phyloP scores from a whole-genome alignment of 2,797 vertebrate species.

The Melanotaenia nigrans region DNA sequence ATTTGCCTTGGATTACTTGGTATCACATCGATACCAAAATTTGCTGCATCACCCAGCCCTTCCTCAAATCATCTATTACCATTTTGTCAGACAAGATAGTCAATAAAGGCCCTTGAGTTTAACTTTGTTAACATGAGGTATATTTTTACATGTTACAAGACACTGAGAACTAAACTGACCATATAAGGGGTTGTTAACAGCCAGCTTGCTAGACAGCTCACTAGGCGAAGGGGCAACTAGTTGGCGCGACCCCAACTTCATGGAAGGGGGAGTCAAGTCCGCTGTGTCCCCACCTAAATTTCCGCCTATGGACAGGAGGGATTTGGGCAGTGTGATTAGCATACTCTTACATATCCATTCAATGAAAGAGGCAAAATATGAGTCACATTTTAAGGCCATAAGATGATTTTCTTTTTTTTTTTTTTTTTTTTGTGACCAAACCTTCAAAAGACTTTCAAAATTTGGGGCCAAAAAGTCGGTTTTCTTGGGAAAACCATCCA shows the following conservation, averaged over 20 bases:
- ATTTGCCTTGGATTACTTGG: no score
- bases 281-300: no score
- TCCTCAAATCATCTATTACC: neutral
- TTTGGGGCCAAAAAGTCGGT: no score
- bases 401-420: no score
- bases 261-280: no score
- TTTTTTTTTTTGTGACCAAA: neutral
- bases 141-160: neutral
- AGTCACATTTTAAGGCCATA: neutral
- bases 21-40: no score
- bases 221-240: no score
- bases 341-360: neutral
- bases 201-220: neutral
- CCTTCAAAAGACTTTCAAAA: no score
- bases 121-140: neutral
- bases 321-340: neutral
- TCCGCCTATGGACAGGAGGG: neutral
- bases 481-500: no score
- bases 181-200: neutral
- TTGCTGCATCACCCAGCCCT: no score
- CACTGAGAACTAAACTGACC: neutral
- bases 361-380: neutral
- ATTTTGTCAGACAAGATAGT: neutral
- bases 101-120: neutral
- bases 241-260: no score